Conservation (phyloP, 2,113 vertebrate genomes). For the Melanerpes formicivorus region DNA sequence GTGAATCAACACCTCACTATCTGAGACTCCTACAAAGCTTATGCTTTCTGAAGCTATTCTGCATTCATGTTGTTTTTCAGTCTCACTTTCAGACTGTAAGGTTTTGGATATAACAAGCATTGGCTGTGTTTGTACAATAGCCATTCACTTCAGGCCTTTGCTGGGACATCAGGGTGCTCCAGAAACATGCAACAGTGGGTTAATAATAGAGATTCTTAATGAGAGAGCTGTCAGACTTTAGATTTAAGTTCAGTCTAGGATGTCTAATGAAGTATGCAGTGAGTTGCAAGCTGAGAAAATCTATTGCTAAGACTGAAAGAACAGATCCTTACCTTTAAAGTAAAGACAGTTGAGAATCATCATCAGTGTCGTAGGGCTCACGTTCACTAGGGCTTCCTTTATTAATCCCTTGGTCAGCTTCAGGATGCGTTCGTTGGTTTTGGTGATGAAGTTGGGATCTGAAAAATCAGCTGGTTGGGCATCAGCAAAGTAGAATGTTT, state of each 20-base stretch:
- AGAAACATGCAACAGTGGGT: background rate
- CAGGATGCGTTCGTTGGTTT: constrained; percentile 87
- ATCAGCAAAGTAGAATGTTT: constrained; percentile 91
- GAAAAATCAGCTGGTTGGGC: constrained; percentile 88
- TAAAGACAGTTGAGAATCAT: constrained; percentile 97
- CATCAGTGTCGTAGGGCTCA: constrained; percentile 86
- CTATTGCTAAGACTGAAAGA: background rate
- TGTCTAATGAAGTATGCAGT: background rate
- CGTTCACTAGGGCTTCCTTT: constrained; percentile 85
- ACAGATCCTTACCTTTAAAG: constrained; percentile 90
- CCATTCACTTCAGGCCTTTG: background rate
- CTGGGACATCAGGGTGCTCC: background rate
- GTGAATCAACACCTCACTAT: background rate
- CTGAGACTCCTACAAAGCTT: background rate
- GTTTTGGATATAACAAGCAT: background rate
- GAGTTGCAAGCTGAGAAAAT: background rate
- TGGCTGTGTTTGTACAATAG: background rate
- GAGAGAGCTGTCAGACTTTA: background rate
- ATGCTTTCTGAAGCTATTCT: background rate
- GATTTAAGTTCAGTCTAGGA: background rate
- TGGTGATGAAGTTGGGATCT: constrained; percentile 84
- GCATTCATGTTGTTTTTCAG: background rate
- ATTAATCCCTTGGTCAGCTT: constrained; percentile 94
- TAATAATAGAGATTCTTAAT: background rate
- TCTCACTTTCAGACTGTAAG: background rate